Conservation (phyloP, 2,888 invertebrate genomes). For the Cataglyphis rosenhaueri region DNA sequence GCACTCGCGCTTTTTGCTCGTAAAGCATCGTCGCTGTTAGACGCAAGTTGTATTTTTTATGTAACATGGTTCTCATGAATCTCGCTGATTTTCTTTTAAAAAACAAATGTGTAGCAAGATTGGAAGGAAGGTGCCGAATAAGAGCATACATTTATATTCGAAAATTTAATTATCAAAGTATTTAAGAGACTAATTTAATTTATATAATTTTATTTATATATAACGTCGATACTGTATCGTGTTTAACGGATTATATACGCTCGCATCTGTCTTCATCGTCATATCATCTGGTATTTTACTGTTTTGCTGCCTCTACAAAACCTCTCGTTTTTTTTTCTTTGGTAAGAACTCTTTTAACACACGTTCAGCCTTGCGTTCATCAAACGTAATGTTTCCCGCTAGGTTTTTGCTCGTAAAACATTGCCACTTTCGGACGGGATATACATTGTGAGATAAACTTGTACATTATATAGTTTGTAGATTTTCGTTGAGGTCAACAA, state of each 20-base stretch:
- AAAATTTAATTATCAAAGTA: not conserved
- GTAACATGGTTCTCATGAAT: not conserved
- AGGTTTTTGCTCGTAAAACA: conserved; percentile 17
- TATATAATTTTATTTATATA: not conserved
- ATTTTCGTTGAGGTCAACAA: not conserved
- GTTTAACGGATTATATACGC: not conserved
- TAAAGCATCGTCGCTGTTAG: conserved; percentile 38
- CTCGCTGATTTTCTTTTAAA: conserved; percentile 12
- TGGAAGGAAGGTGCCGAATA: not conserved
- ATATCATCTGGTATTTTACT: not conserved
- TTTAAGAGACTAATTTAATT: not conserved
- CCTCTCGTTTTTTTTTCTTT: not conserved
- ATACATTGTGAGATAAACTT: not conserved
- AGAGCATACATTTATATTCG: not conserved
- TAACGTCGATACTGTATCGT: not conserved
- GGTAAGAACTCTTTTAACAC: not conserved
- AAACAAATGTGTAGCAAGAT: not conserved
- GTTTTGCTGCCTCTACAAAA: not conserved
- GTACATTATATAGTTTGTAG: not conserved
- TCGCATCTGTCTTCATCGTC: not conserved
- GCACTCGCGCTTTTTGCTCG: conserved; percentile 57
- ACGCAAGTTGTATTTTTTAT: conserved; percentile 13
- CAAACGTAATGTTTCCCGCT: not conserved
- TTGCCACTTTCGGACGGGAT: not conserved
- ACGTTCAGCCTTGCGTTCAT: not conserved